Evolutionary conservation across 2,113 vertebrate species (phyloP), one percentile per base, ranked within the genome.

Genomic region (Pseudorectes ferrugineus): DNA sequence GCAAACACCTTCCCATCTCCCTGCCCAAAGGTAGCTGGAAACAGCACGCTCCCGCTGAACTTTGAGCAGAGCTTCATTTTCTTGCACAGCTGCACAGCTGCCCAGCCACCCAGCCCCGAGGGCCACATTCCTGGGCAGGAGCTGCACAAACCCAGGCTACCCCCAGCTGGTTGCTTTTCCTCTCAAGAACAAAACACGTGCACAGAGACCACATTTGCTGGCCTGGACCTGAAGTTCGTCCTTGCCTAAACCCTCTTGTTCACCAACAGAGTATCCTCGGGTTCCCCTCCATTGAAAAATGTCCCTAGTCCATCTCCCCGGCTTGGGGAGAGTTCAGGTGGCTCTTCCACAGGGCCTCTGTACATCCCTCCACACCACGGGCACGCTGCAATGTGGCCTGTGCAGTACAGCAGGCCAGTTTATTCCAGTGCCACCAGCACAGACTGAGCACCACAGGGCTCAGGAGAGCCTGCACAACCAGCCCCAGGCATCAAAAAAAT

Each of bases 341-440:
- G 42, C 85, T 66, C 65, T 12, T 63, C 12, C 63, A 35, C 59
- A 45, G 46, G 10, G 49, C 19, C 29, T 57, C 59, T 20, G 25
- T 2, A 16, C 5, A 2, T 52, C n/a, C n/a, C 43, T 26, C 5
- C 42, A 21, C 24, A 26, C 16, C 17, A 0, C 0, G 0, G 35
- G 67, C 58, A 76, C 0, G 0, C 31, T 1, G 2, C 66, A 28
- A 0, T 4, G 31, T 43, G 58, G 38, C 35, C 67, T 54, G 14
- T 3, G 3, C 2, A 2, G 23, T 8, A 36, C 5, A 19, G 43
- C 35, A 88, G 25, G 35, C 31, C 51, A 33, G 46, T 7, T 75
- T 59, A 23, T 35, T 46, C 61, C 83, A 43, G 46, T n/a, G 52
- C 52, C 75, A 91, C 66, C 51, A 72, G 66, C 85, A 88, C 40